Evolutionary conservation across 2,888 invertebrate genomes (phyloP), one percentile per base, ranked within the genome.

Genomic region (Sphaerophoria rueppellii): DNA sequence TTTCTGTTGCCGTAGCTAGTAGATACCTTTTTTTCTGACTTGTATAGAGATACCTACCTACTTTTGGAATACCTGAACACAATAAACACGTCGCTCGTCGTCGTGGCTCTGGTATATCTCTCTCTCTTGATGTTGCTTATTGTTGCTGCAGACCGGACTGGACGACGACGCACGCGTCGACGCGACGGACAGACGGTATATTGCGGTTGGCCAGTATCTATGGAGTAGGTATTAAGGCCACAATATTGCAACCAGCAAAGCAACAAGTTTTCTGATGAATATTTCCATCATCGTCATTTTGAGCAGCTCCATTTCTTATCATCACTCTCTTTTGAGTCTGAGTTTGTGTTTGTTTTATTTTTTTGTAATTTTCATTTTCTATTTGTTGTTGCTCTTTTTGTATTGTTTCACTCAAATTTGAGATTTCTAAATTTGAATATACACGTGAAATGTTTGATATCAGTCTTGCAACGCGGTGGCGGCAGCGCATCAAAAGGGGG

Each of bases 211-310:
- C 43, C 46, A 60, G 50, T 46, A 72, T 24, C 24, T 16, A 63
- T 54, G n/a, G 37, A 40, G 40, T 54, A 67, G 40, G 67, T 82
- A 80, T 74, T 83, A 58, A 79, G 78, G 78, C 82, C 81, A 50
- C 65, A 72, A 77, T 24, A 24, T 72, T 77, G 82, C 65, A 65
- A 65, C 50, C 65, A 65, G 16, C 6, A 6, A 40, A 58, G 58
- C 77, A 77, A 57, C 82, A 65, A 80, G 82, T 80, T 75, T 70
- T 52, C 74, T 58, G 9, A 46, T 77, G 72, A 5, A 52, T 69
- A 37, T 32, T 37, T 50, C 58, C 24, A 63, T 50, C 48, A 52
- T 60, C 35, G 37, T 37, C 50, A 16, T 9, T 24, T 32, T 54
- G 6, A 37, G 14, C 32, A 4, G 12, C 37, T 24, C 7, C 16